phyloP scores from a whole-genome alignment of 2,888 invertebrate genomes.

The Sinohyriopsis cumingii region DNA sequence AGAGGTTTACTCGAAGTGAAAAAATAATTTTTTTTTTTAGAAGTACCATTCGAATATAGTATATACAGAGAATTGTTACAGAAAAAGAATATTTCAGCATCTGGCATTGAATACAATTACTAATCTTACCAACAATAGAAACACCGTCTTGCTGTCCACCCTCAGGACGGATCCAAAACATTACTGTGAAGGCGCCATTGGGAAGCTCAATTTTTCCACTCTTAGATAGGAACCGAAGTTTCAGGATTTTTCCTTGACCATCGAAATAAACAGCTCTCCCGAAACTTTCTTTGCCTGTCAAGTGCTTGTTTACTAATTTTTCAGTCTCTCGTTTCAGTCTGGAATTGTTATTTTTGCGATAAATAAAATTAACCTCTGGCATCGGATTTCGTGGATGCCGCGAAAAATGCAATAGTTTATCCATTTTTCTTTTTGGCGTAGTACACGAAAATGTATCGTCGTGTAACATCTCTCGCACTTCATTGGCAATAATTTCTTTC shows the following conservation, averaged over 20 bases:
- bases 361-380: background rate
- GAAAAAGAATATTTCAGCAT: background rate
- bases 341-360: too few species aligned
- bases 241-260: slow-evolving; percentile 38
- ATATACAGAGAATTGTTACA: background rate
- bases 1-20: too few species aligned
- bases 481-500: too few species aligned
- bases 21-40: too few species aligned
- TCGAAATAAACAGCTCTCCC: slow-evolving; percentile 48
- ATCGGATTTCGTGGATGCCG: slow-evolving; percentile 18
- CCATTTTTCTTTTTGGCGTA: slow-evolving; percentile 5
- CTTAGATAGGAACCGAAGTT: slow-evolving; percentile 24
- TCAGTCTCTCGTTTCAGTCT: too few species aligned
- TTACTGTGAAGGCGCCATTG: slow-evolving; percentile 47
- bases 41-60: too few species aligned
- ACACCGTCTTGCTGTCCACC: slow-evolving; percentile 57
- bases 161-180: slow-evolving; percentile 59
- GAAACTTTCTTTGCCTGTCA: slow-evolving; percentile 11
- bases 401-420: slow-evolving; percentile 6
- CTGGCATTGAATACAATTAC: too few species aligned
- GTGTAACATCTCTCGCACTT: too few species aligned
- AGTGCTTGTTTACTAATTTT: background rate
- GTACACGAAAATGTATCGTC: background rate
- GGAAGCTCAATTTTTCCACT: slow-evolving; percentile 30
- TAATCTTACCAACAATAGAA: slow-evolving; percentile 55